Conservation (phyloP, 2,888 invertebrate genomes). For the Therioaphis trifolii region DNA sequence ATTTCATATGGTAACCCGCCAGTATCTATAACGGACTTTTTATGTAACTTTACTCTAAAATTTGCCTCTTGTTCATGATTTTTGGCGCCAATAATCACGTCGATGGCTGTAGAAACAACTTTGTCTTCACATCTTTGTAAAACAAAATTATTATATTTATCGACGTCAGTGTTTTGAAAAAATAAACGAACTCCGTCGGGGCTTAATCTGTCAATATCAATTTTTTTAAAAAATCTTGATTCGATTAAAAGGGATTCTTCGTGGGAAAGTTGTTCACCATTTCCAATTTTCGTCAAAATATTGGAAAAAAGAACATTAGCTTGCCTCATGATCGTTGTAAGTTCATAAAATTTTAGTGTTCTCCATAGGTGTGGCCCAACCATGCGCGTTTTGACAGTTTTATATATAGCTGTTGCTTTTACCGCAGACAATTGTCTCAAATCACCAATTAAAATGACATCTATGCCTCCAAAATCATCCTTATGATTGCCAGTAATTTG, state of each 20-base stretch:
- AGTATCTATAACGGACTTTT: conserved; percentile 33
- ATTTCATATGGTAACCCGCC: conserved; percentile 52
- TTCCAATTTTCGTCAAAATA: conserved; percentile 8
- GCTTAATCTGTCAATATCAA: background rate
- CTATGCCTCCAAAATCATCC: conserved; percentile 68
- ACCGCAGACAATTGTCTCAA: conserved; percentile 68
- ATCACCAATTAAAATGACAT: conserved; percentile 68
- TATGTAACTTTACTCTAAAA: conserved; percentile 36
- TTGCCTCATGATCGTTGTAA: background rate
- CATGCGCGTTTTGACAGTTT: background rate
- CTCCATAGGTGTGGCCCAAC: background rate
- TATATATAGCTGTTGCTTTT: conserved; percentile 65
- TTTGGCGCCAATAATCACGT: background rate
- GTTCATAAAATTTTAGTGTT: background rate
- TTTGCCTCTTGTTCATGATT: background rate
- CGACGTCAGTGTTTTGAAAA: background rate
- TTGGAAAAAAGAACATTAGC: background rate
- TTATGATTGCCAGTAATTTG: conserved; percentile 68
- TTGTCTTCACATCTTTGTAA: conserved; percentile 64
- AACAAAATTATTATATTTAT: background rate
- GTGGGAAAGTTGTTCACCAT: background rate
- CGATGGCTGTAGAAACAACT: conserved; percentile 63
- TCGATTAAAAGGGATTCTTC: background rate
- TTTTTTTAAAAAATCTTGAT: conserved; percentile 5
- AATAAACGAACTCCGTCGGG: background rate